Conservation (phyloP, 2,113 vertebrate species). For the Haliaeetus leucogaster region DNA sequence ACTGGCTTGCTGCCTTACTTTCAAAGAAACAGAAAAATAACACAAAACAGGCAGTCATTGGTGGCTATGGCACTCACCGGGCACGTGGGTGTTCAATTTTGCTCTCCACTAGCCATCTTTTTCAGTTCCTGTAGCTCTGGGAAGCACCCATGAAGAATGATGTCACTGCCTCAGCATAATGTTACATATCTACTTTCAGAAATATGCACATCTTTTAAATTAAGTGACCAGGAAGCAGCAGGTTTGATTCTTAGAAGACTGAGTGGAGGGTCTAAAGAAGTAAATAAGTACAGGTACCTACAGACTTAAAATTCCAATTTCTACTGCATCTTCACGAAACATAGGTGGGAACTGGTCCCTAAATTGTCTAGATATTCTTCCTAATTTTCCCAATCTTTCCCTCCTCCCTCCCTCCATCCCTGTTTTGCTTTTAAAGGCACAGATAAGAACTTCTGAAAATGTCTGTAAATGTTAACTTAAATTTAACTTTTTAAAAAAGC, state of each 20-base stretch:
- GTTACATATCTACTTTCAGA: not conserved
- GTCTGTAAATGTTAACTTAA: not conserved
- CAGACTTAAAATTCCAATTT: not conserved
- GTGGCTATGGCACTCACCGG: not conserved
- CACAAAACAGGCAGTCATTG: not conserved
- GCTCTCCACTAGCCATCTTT: not conserved
- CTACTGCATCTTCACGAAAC: not conserved
- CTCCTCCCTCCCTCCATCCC: not conserved
- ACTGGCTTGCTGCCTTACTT: not conserved
- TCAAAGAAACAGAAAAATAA: not conserved
- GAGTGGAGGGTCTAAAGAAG: not conserved
- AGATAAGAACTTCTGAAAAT: not conserved
- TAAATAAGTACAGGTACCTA: not conserved
- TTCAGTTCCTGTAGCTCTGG: not conserved
- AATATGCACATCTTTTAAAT: not conserved
- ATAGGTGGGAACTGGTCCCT: not conserved
- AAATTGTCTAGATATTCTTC: not conserved
- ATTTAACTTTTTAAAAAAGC: not conserved
- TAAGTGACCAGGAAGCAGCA: not conserved
- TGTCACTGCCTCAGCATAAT: not conserved
- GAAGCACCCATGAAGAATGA: not conserved
- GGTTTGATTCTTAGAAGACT: not conserved
- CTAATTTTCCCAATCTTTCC: not conserved
- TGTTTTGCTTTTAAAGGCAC: not conserved
- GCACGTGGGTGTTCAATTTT: not conserved